Base-by-base conservation (phyloP, 2,888 invertebrate species). In the Nycteola revayana region DNA sequence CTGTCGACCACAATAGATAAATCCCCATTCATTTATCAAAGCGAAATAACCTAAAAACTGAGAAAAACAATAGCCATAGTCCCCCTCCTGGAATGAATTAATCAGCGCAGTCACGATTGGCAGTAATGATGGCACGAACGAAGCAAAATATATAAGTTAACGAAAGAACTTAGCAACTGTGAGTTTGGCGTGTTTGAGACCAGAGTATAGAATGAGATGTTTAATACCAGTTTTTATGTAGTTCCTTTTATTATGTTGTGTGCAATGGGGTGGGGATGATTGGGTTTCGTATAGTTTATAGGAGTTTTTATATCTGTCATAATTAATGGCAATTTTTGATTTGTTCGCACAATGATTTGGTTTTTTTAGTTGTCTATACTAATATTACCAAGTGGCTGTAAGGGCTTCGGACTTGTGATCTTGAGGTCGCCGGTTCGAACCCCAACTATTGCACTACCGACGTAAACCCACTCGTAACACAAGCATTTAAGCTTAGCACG, bases 21-120 rank as follows among this genome's bases (percentile, higher is more conserved):
- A 73, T 69, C 49, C 57, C 42, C 48, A 42, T 53, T 55, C 65
- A 71, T 72, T 69, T 62, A 68, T 69, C 69, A 66, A 56, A 57
- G 60, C 57, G 50, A 59, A 69, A 66, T 63, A 63, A 59, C 58
- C 54, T 64, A 64, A 72, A 68, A 65, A 69, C 60, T 60, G 41
- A 43, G 54, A 64, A 70, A 74, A 75, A 78, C 75, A 79, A 76
- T 72, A 67, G 64, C 37, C 51, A 76, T 72, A 67, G 63, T 37
- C 51, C 32, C 50, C 55, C 41, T 49, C 49, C 50, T n/a, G n/a
- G n/a, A 61, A 73, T 75, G 75, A 80, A 84, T 85, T 85, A 84
- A 86, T 84, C 78, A 77, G 68, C 71, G 50, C 48, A 75, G 82
- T 84, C 86, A 87, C 85, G 86, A 78, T 75, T 72, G 53, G 33